Evolutionary conservation across 2,113 vertebrate genomes (phyloP).

Genomic region (Spilogale gracilis): DNA sequence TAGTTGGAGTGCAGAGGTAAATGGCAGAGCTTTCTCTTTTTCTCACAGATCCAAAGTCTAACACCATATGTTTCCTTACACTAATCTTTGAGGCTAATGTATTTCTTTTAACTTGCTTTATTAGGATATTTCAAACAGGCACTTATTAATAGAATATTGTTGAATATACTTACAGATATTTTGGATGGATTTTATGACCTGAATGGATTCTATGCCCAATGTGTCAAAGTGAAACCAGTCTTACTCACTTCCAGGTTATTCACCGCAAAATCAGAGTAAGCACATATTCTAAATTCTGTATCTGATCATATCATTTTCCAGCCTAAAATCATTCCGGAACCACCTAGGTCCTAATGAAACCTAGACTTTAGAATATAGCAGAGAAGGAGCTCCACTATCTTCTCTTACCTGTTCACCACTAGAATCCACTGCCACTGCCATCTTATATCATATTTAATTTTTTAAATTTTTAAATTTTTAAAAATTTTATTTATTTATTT

Average conservation of each 20-base stretch:
- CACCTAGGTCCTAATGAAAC: background rate
- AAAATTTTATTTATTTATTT: too few species aligned
- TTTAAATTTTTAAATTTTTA: too few species aligned
- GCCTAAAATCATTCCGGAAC: background rate
- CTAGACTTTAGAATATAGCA: background rate
- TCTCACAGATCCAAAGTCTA: background rate
- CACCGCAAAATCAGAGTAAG: background rate
- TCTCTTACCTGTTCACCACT: background rate
- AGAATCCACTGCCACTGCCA: fast-evolving
- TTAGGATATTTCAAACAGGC: background rate
- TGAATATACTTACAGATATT: background rate
- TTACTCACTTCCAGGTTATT: constrained; percentile 24
- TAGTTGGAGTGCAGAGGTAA: background rate
- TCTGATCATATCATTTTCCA: background rate
- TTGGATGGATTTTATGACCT: background rate
- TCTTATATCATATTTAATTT: background rate
- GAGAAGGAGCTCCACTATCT: background rate
- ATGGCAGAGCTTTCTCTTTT: background rate
- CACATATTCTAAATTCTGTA: background rate
- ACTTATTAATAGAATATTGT: background rate
- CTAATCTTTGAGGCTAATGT: background rate
- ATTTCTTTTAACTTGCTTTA: background rate
- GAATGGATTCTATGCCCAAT: background rate
- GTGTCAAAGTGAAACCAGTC: constrained; percentile 32
- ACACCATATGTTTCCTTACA: background rate